Evolutionary conservation across 2,888 invertebrate species (phyloP).

Genomic region (Mythimna pallens): DNA sequence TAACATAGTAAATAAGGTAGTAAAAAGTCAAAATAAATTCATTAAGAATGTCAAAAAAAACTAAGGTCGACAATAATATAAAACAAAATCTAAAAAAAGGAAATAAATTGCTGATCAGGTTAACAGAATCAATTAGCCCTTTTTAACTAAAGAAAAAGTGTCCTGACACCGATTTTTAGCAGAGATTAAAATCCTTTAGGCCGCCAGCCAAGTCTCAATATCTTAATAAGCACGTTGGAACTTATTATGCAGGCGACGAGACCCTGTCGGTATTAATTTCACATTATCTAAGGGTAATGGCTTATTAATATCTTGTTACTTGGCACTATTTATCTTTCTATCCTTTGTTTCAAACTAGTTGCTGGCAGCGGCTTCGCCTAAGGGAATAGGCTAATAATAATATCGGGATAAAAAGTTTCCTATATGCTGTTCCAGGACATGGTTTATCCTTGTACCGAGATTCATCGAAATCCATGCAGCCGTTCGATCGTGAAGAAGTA

Average conservation of each 20-base stretch:
- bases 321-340: constrained; percentile 16
- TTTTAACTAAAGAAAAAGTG: constrained; percentile 1
- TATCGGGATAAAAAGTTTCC: no score
- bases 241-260: constrained; percentile 47
- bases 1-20: no score
- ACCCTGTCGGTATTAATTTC: constrained; percentile 40
- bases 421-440: no score
- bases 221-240: constrained; percentile 3
- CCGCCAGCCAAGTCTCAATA: not conserved
- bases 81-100: not conserved
- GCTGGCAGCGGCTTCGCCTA: no score
- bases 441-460: no score
- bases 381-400: no score
- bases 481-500: no score
- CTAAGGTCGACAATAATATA: no score
- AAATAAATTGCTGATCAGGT: not conserved
- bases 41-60: no score
- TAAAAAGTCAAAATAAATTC: no score
- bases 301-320: constrained; percentile 42
- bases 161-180: constrained; percentile 5
- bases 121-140: not conserved
- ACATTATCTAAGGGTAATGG: constrained; percentile 51
- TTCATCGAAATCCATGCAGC: no score
- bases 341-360: not conserved
- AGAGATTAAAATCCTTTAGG: constrained; percentile 20